Evolutionary conservation across 2,797 vertebrate species (phyloP).

Genomic region (Pseudochaenichthys georgianus): DNA sequence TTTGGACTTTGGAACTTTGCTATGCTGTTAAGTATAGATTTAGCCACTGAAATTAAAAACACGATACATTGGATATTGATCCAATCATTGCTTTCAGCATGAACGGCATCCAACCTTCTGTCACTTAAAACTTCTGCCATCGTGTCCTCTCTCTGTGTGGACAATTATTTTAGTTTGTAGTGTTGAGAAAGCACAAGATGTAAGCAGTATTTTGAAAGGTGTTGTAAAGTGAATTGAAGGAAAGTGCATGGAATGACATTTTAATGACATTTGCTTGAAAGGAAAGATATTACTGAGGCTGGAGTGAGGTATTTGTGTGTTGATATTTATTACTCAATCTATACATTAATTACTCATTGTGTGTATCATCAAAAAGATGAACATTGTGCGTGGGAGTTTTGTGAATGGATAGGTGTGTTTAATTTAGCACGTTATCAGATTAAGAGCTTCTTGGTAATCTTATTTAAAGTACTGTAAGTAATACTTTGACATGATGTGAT

Average conservation of each 20-base stretch:
- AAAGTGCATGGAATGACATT: conserved; percentile 65
- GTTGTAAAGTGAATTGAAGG: conserved; percentile 20
- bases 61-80: conserved; percentile 39
- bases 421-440: conserved; percentile 77
- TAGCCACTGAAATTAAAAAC: conserved; percentile 53
- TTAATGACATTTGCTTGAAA: conserved; percentile 52
- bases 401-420: conserved; percentile 76
- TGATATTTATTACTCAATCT: conserved; percentile 82
- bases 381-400: conserved; percentile 75
- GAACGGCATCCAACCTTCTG: conserved; percentile 28
- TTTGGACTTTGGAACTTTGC: conserved; percentile 69
- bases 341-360: conserved; percentile 78
- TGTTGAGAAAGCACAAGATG: conserved; percentile 50
- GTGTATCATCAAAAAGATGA: conserved; percentile 79
- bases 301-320: conserved; percentile 63
- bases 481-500: conserved; percentile 78
- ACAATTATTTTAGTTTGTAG: conserved; percentile 45
- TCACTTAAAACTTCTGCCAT: conserved; percentile 37
- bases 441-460: conserved; percentile 72
- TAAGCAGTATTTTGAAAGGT: conserved; percentile 14
- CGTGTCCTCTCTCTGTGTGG: conserved; percentile 30
- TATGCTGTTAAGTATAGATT: conserved; percentile 72
- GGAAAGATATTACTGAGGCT: conserved; percentile 36
- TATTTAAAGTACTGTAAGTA: conserved; percentile 76
- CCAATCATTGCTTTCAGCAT: conserved; percentile 40